Conservation (phyloP, 2,113 vertebrate species). For the Pygoscelis antarcticus region DNA sequence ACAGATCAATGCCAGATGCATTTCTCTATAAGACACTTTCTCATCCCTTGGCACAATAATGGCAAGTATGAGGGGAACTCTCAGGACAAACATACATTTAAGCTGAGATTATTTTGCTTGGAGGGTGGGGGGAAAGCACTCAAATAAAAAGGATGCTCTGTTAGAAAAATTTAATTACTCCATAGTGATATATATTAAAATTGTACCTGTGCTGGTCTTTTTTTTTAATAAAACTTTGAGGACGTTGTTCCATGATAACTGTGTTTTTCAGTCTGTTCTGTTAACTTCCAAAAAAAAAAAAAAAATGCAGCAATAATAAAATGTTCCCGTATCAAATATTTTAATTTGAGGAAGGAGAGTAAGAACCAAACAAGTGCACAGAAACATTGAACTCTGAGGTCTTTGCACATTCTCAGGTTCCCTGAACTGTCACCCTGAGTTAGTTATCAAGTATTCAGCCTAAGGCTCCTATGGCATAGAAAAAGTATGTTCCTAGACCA, state of each 20-base stretch:
- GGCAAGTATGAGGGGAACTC: neutral
- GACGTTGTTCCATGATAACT: neutral
- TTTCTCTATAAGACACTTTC: slow-evolving; percentile 10
- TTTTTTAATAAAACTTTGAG: neutral
- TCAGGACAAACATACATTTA: neutral
- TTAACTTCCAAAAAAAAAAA: neutral
- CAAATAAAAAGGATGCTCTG: neutral
- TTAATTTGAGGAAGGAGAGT: neutral
- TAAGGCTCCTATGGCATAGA: neutral
- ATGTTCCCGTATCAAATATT: neutral
- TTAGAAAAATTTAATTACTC: neutral
- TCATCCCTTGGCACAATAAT: slow-evolving; percentile 28
- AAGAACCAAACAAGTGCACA: neutral
- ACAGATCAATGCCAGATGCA: slow-evolving; percentile 15
- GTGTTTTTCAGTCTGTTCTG: neutral
- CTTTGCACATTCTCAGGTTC: neutral
- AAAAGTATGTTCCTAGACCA: neutral
- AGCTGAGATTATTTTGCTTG: neutral
- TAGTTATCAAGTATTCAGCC: neutral
- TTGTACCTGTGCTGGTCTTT: neutral
- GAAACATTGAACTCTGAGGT: neutral
- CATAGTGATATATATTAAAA: neutral
- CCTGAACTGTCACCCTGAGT: neutral
- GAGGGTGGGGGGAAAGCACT: neutral
- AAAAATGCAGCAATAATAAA: neutral